A percentile compares a stretch with the other conserved stretches of the same genome.
Evolutionary conservation across 2,888 invertebrate genomes (phyloP).

Genomic region (Harmothoe impar): DNA sequence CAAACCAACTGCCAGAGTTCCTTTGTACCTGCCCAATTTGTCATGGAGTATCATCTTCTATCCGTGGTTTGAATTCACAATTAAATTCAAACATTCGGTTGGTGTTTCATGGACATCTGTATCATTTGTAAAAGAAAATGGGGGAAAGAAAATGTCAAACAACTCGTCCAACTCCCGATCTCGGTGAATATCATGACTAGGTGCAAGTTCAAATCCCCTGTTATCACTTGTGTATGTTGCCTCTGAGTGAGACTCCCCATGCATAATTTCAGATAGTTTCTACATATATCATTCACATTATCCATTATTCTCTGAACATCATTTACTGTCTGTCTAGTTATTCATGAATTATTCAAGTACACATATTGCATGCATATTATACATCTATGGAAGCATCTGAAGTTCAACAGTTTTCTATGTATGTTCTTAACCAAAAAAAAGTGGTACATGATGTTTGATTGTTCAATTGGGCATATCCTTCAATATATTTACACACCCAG

Average conservation of each 20-base stretch:
- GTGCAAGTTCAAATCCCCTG: neutral
- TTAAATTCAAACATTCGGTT: neutral
- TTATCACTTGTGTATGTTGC: neutral
- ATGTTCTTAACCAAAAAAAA: too few species aligned
- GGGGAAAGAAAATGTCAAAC: neutral
- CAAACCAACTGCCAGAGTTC: neutral
- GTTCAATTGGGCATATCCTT: too few species aligned
- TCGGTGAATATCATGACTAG: neutral
- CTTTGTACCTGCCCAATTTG: neutral
- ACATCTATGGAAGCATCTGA: too few species aligned
- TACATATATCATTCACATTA: neutral
- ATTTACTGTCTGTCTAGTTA: neutral
- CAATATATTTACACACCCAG: too few species aligned
- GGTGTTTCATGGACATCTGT: neutral
- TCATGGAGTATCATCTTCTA: neutral
- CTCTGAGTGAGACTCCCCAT: neutral
- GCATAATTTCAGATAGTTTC: neutral
- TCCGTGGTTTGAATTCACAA: neutral
- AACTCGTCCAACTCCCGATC: constrained; percentile 17
- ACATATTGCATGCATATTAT: too few species aligned
- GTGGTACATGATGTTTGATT: too few species aligned
- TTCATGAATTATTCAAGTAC: neutral
- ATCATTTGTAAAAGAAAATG: neutral
- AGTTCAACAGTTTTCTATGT: too few species aligned
- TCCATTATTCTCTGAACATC: constrained; percentile 19